phyloP scores from a whole-genome alignment of 2,888 invertebrate species.

The Marronus borbonicus region DNA sequence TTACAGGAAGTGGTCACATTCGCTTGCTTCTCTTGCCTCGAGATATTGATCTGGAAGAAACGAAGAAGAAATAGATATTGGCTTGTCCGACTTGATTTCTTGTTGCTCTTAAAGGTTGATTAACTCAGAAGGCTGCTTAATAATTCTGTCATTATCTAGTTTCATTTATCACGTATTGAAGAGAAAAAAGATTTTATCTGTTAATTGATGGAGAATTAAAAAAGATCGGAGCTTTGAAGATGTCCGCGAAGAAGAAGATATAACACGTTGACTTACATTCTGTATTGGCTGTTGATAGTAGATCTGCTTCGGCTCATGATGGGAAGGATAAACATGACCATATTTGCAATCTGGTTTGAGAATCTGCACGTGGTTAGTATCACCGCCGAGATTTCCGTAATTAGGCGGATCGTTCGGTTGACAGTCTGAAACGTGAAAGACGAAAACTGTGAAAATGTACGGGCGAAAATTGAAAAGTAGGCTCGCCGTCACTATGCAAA shows the following conservation, averaged over 20 bases:
- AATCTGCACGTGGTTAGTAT: conserved; percentile 11
- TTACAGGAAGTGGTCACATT: conserved; percentile 35
- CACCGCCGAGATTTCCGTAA: conserved; percentile 21
- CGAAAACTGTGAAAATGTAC: conserved; percentile 3
- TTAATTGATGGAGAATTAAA: too few species aligned
- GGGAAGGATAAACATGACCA: conserved; percentile 53
- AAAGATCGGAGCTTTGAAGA: too few species aligned
- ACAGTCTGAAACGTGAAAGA: conserved; percentile 45
- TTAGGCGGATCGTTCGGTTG: conserved; percentile 41
- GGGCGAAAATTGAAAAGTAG: conserved; percentile 47
- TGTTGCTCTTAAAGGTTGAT: too few species aligned
- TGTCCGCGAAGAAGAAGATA: neutral
- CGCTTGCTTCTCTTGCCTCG: conserved; percentile 45
- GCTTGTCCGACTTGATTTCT: too few species aligned
- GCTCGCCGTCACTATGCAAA: conserved; percentile 52
- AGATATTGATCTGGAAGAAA: conserved; percentile 38
- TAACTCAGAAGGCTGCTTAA: too few species aligned
- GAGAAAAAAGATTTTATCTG: too few species aligned
- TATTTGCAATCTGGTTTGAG: conserved; percentile 44
- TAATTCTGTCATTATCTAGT: too few species aligned
- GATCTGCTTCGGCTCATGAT: conserved; percentile 55
- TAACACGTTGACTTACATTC: conserved; percentile 53
- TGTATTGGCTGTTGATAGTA: conserved; percentile 57
- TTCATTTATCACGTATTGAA: too few species aligned
- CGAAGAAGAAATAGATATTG: neutral